Conservation (phyloP, 2,797 vertebrate genomes). For the Labroides dimidiatus region DNA sequence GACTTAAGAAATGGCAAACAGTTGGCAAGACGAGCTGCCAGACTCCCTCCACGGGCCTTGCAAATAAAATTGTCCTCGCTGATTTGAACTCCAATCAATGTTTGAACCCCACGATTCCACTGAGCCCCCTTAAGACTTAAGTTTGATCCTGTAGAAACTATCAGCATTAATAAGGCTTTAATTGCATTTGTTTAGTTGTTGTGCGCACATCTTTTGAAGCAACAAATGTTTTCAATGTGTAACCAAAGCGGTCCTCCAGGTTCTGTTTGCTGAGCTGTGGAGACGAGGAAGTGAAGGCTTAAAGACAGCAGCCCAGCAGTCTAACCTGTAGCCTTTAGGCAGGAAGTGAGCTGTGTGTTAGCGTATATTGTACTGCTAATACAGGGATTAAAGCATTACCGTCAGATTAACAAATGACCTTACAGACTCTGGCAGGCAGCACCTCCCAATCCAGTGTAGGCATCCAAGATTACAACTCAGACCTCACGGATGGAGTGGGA, state of each 20-base stretch:
- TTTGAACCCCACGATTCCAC: slow-evolving; percentile 32
- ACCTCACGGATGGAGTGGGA: slow-evolving; percentile 55
- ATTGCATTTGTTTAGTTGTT: slow-evolving; percentile 64
- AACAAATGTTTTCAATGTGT: slow-evolving; percentile 28
- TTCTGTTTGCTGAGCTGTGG: slow-evolving; percentile 28
- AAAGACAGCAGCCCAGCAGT: slow-evolving; percentile 32
- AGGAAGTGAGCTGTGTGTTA: slow-evolving; percentile 66
- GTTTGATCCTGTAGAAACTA: slow-evolving; percentile 52
- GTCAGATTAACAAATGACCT: slow-evolving; percentile 76
- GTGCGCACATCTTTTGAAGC: slow-evolving; percentile 54
- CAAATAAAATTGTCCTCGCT: slow-evolving; percentile 36
- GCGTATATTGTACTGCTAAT: slow-evolving; percentile 68
- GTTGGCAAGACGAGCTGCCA: slow-evolving; percentile 60
- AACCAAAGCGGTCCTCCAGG: slow-evolving; percentile 26
- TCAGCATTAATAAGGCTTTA: slow-evolving; percentile 78
- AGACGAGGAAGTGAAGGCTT: slow-evolving; percentile 58
- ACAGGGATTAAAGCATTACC: slow-evolving; percentile 78
- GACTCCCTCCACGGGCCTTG: slow-evolving; percentile 41
- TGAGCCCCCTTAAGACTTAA: slow-evolving; percentile 40
- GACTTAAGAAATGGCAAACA: slow-evolving; percentile 51
- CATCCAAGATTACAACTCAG: slow-evolving; percentile 71
- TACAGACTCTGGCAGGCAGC: slow-evolving; percentile 58
- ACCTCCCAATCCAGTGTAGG: slow-evolving; percentile 55
- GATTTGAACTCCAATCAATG: slow-evolving; percentile 44
- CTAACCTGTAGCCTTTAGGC: slow-evolving; percentile 56